Base-by-base conservation (phyloP, 2,888 invertebrate species). In the Melanophora roralis region DNA sequence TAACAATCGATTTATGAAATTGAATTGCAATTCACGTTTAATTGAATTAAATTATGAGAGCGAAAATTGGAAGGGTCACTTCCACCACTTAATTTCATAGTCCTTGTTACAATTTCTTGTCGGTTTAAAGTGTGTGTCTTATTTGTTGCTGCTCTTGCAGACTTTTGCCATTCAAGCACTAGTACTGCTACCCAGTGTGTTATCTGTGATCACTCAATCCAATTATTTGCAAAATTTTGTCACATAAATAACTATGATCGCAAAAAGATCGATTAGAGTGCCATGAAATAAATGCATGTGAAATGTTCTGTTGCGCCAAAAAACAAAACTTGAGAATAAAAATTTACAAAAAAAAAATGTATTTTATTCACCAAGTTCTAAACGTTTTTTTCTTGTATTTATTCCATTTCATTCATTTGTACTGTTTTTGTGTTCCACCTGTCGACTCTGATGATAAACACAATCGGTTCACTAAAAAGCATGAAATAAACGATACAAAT, bases 181-280 rank as follows among this genome's bases (percentile, higher is more conserved):
- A 75, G 43, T 45, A 32, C 75, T 68, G 72, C 74, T 76, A 77
- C 65, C 82, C 80, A 81, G 81, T 85, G 83, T 85, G 84, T 85
- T 86, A 87, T 87, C 87, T 88, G 85, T 86, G 88, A 87, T 88
- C 87, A 86, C 86, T 89, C 88, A 88, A 89, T 89, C 88, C 88
- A 88, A 88, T 88, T 88, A 88, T 89, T 89, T 89, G 89, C 86
- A 86, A 87, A 89, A 89, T 89, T 89, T 89, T 89, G 89, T 89
- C 89, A 89, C 89, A 89, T 89, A 89, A 88, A 89, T 89, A 88
- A 89, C 88, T 86, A 86, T 85, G 82, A 75, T 74, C 55, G 67
- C 59, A 51, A 71, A 80, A 80, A 80, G 76, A 80, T 80, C 76
- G 80, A 80, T 80, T 76, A 80, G 72, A 76, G 71, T 43, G 57